Conservation (phyloP, 2,888 invertebrate species). For the Catocala nupta region DNA sequence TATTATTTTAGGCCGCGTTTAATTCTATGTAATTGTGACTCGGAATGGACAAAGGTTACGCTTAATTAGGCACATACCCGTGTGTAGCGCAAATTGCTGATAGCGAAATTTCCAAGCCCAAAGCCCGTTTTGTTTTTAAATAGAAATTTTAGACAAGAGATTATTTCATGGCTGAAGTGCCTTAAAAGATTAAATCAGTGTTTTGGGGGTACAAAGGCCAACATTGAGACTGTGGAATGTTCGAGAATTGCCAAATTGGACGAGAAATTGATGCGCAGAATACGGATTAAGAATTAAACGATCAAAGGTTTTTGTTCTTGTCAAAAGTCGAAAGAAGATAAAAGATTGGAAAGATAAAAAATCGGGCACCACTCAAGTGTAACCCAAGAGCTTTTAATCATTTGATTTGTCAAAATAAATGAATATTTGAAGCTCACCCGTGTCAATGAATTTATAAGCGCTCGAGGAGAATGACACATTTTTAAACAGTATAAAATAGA, state of each 20-base stretch:
- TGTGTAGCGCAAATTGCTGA: conserved; percentile 41
- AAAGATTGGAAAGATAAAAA: conserved; percentile 28
- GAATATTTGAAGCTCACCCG: conserved; percentile 15
- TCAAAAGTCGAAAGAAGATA: conserved; percentile 36
- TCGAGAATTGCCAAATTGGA: conserved; percentile 36
- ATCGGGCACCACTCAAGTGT: conserved; percentile 13
- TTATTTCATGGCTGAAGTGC: conserved; percentile 36
- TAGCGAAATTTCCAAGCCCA: conserved; percentile 17
- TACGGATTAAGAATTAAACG: conserved; percentile 38
- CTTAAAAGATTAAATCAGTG: conserved; percentile 36
- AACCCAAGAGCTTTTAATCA: conserved; percentile 21
- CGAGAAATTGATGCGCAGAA: conserved; percentile 33
- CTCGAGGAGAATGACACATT: conserved; percentile 25
- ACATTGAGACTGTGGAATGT: conserved; percentile 37
- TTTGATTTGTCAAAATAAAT: conserved; percentile 39
- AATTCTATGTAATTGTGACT: conserved; percentile 63
- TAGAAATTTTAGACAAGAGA: conserved; percentile 26
- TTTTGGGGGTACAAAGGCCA: conserved; percentile 35
- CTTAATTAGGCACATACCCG: conserved; percentile 47
- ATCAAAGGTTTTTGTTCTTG: conserved; percentile 34
- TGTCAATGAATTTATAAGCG: conserved; percentile 45
- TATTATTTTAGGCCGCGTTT: conserved; percentile 68
- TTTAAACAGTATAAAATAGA: conserved; percentile 25
- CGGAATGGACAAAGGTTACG: conserved; percentile 55
- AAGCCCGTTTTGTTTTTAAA: conserved; percentile 41